These are phyloP conservation scores for Pogonocichla stellata DNA, from an alignment of 2,113 vertebrate species.

Conservation along the genomic window DNA sequence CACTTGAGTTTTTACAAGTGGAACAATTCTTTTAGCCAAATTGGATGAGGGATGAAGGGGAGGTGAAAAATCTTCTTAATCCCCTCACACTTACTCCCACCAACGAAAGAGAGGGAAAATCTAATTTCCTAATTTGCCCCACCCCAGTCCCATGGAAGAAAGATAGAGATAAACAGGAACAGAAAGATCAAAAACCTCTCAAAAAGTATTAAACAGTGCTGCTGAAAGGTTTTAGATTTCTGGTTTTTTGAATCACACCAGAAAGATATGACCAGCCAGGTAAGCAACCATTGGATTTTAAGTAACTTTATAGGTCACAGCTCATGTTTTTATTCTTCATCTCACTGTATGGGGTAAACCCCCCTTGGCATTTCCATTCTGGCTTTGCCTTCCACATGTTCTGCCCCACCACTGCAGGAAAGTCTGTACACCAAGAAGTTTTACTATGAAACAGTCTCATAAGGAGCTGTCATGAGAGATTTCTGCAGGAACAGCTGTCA, in stretches of 20 bases:
- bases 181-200: neutral
- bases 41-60: neutral
- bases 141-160: neutral
- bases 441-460: neutral
- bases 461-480: neutral
- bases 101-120: neutral
- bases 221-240: neutral
- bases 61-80: conserved; percentile 4
- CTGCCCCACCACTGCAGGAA: neutral
- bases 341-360: rapidly evolving
- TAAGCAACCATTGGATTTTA: neutral
- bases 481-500: neutral
- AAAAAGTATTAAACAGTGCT: neutral
- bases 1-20: conserved; percentile 15
- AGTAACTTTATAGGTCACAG: neutral
- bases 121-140: neutral
- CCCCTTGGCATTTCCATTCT: neutral
- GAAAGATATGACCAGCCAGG: neutral
- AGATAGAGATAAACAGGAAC: neutral
- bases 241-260: neutral
- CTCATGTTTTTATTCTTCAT: neutral
- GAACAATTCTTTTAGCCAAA: conserved; percentile 15
- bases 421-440: neutral
- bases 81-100: neutral
- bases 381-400: neutral